These are phyloP conservation scores for Torymus tubicola DNA, from an alignment of 2,888 invertebrate species.

Conservation along the genomic window DNA sequence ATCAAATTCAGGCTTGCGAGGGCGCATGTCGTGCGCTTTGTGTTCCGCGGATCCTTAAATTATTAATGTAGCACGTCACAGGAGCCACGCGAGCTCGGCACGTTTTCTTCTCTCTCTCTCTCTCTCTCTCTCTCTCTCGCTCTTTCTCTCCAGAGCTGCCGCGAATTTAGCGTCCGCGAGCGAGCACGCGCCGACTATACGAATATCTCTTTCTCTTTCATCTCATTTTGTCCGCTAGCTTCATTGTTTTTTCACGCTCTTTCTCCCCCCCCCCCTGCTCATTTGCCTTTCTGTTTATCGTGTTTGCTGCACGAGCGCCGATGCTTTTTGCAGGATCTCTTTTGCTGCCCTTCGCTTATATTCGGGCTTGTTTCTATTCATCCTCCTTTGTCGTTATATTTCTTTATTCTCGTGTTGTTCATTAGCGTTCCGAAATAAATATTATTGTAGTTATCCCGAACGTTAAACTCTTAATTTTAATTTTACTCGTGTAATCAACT, in stretches of 20 bases:
- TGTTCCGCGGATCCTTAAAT: conserved; percentile 62
- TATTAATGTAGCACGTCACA: conserved; percentile 62
- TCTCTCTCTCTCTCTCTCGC: neutral
- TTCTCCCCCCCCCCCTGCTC: conserved; percentile 16
- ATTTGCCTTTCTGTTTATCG: conserved; percentile 43
- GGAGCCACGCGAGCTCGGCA: conserved; percentile 31
- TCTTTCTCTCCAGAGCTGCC: conserved; percentile 10
- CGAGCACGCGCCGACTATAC: neutral
- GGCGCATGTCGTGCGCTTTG: conserved; percentile 54
- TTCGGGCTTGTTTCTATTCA: neutral
- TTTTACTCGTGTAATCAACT: too few species aligned
- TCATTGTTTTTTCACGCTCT: conserved; percentile 38
- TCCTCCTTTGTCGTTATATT: neutral
- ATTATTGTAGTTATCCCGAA: too few species aligned
- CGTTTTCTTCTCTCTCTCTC: conserved; percentile 1
- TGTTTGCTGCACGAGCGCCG: conserved; percentile 42
- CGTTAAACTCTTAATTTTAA: too few species aligned
- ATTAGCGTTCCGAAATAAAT: too few species aligned
- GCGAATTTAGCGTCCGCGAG: neutral
- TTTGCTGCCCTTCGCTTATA: neutral
- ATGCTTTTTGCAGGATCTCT: conserved; percentile 2
- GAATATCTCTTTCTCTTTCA: conserved; percentile 45
- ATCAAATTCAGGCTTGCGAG: conserved; percentile 22
- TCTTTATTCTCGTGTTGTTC: too few species aligned
- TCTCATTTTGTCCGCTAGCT: conserved; percentile 15